Percentiles rank a stretch among this genome's conserved stretches.
Conservation (phyloP, 2,113 vertebrate genomes). For the Odontophorus gujanensis region DNA sequence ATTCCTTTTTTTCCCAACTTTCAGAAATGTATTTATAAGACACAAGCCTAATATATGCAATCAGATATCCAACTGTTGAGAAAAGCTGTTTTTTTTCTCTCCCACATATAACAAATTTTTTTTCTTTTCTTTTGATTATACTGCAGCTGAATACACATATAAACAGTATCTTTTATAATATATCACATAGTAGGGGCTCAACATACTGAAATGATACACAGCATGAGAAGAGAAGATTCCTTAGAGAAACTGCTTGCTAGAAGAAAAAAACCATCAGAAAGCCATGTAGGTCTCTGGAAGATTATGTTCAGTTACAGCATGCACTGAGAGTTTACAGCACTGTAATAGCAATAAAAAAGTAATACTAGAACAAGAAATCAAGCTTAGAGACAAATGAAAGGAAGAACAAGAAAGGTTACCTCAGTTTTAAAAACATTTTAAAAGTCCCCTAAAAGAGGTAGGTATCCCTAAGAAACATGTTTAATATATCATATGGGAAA, state of each 20-base stretch:
- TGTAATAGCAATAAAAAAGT: background rate
- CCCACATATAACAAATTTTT: background rate
- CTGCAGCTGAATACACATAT: background rate
- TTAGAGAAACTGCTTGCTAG: background rate
- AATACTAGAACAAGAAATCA: background rate
- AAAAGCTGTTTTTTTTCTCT: background rate
- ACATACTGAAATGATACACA: background rate
- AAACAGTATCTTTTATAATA: background rate
- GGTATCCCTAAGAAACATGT: background rate
- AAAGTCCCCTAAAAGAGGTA: background rate
- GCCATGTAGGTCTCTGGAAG: background rate
- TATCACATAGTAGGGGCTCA: background rate
- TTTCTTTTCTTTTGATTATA: background rate
- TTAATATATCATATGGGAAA: background rate
- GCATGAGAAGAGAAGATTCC: background rate
- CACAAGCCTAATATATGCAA: rapidly evolving
- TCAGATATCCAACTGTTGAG: background rate
- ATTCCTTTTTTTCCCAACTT: background rate
- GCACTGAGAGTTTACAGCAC: background rate
- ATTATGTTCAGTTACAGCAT: background rate
- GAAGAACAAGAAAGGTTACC: background rate
- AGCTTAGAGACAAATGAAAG: background rate
- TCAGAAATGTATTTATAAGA: background rate
- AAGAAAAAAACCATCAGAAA: background rate
- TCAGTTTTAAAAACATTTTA: background rate